phyloP scores from a whole-genome alignment of 1,140 invertebrate genomes.

The Venturia canescens region DNA sequence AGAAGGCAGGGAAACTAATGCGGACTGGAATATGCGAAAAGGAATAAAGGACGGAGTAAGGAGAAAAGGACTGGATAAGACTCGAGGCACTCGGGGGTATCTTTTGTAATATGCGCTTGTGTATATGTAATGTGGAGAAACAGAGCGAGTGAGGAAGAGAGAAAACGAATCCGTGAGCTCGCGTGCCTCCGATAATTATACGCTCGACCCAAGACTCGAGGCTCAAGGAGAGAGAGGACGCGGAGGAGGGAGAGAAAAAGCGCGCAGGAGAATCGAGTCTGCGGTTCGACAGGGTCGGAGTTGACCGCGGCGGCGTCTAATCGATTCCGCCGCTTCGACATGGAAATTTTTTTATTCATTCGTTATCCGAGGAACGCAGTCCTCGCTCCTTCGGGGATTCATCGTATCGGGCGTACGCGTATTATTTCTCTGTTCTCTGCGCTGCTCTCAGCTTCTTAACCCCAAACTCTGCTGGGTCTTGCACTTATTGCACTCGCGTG shows the following conservation, averaged over 20 bases:
- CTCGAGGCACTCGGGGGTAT: conserved; percentile 34
- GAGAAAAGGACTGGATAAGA: conserved; percentile 36
- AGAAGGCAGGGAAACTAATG: conserved; percentile 14
- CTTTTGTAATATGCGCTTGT: conserved; percentile 26
- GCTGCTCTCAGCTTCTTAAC: neutral
- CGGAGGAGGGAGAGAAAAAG: neutral
- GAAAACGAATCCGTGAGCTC: conserved; percentile 64
- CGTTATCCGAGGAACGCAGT: conserved; percentile 48
- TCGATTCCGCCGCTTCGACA: conserved; percentile 72
- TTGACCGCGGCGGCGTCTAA: conserved; percentile 72
- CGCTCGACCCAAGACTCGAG: conserved; percentile 64
- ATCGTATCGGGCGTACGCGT: neutral
- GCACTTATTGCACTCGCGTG: neutral
- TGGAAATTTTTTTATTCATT: conserved; percentile 65
- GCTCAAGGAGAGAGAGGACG: conserved; percentile 26
- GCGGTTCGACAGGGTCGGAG: conserved; percentile 73
- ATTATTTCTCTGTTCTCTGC: neutral
- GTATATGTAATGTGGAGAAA: conserved; percentile 5
- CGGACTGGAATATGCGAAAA: conserved; percentile 14
- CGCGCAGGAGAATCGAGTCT: conserved; percentile 62
- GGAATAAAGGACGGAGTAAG: conserved; percentile 22
- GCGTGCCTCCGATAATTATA: conserved; percentile 75
- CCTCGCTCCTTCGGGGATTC: conserved; percentile 57
- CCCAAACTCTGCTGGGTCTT: neutral
- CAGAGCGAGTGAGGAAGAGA: too few relatives aligned